Evolutionary conservation across 2,888 invertebrate genomes (phyloP), one percentile per base, ranked within the genome.

Genomic region (Amaurobius ferox): DNA sequence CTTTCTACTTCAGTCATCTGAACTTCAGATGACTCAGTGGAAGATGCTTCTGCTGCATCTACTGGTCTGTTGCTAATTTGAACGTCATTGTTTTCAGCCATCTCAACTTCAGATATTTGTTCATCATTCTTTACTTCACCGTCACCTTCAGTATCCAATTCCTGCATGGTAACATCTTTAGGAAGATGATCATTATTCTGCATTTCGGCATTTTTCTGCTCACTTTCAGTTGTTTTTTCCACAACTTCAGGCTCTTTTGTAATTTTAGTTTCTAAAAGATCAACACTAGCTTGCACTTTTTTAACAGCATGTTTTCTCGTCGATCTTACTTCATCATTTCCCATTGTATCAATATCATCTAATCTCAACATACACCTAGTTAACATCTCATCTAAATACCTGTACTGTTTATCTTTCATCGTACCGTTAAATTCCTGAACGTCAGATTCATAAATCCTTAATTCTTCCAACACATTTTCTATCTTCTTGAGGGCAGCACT

Each of bases 361-460:
- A 98, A 92, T 91, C 91, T 91, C 26, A 98, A 94, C 89, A 98
- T 94, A 91, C 96, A 96, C 88, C 98, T 94, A 0, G 98, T 98
- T 61, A 98, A 93, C 98, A 98, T 98, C 92, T 98, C 98, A 91
- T 98, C 98, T 86, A 98, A 92, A 91, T 94, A 97, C 88, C 95
- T 93, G 91, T 97, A 98, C 88, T 95, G 94, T 90, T 96, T 96
- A 90, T 96, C 95, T 89, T 94, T 94, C n/a, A 93, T 92, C 88
- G 93, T 93, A 5, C 96, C 96, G 67, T 91, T 92, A 91, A 95
- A 96, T 88, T 93, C 93, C 89, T 95, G 95, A 0, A 96, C 95
- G 90, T 95, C 93, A 28, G 93, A 93, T 93, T 95, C 62, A 32
- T 79, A 86, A 9, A 3, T 23, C 55, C 64, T 64, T 1, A 86